A percentile compares a stretch with the other conserved stretches of the same genome.
Conservation (phyloP, 2,113 vertebrate species). For the Ptychochromis oligacanthus region DNA sequence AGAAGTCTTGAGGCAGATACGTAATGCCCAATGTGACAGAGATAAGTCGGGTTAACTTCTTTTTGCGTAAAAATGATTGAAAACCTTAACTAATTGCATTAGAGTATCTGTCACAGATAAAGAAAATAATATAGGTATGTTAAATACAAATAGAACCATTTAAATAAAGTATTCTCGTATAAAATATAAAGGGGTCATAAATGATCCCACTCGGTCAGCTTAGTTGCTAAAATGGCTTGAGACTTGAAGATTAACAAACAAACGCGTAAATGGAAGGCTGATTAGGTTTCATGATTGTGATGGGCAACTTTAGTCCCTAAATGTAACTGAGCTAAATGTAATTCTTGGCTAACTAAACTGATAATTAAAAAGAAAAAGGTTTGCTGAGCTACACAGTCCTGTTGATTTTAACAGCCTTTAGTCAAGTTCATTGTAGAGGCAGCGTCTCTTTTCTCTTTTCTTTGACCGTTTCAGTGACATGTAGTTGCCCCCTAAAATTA, state of each 20-base stretch:
- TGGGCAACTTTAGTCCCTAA: background rate
- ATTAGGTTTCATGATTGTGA: background rate
- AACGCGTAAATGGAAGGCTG: background rate
- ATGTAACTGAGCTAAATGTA: background rate
- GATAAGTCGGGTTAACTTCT: background rate
- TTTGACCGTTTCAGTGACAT: background rate
- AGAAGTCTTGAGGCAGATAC: background rate
- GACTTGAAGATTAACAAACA: too few species aligned
- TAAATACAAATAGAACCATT: background rate
- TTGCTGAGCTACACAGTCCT: background rate
- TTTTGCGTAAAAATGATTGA: background rate
- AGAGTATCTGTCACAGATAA: too few species aligned
- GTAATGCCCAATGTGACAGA: fast-evolving
- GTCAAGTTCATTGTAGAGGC: background rate
- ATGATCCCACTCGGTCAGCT: background rate
- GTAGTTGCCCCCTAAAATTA: too few species aligned
- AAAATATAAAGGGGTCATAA: background rate
- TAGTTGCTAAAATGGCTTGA: background rate
- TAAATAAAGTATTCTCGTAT: background rate
- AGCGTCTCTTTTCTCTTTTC: background rate
- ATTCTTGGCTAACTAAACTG: background rate
- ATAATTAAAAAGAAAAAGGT: background rate
- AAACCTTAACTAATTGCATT: background rate
- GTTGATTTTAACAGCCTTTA: background rate
- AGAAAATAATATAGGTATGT: too few species aligned